These are phyloP conservation scores for Harpalus rubripes DNA, from an alignment of 2,888 invertebrate genomes.

Conservation along the genomic window DNA sequence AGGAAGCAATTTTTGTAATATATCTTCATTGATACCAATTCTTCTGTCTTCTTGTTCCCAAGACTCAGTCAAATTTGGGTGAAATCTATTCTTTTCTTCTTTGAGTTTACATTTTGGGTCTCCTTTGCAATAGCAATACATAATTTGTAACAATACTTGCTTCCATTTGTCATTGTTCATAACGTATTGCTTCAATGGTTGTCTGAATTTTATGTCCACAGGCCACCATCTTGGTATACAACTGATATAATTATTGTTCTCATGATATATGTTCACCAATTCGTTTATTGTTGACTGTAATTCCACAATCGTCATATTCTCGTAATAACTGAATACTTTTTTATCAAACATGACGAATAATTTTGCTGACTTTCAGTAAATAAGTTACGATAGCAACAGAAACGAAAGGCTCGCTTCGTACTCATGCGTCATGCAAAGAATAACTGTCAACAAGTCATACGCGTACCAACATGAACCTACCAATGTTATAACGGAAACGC, in stretches of 20 bases:
- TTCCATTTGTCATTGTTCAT: neutral
- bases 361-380: neutral
- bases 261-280: neutral
- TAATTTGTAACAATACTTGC: neutral
- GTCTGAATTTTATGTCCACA: neutral
- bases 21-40: neutral
- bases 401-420: neutral
- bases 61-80: neutral
- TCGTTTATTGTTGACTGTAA: conserved; percentile 9
- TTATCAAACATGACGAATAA: neutral
- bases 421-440: neutral
- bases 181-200: neutral
- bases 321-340: neutral
- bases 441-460: neutral
- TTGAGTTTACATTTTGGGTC: neutral
- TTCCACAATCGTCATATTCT: conserved; percentile 4
- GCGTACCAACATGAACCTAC: neutral
- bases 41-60: neutral
- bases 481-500: too few species aligned
- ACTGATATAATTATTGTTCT: neutral
- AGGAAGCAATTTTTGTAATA: neutral
- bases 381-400: conserved; percentile 5
- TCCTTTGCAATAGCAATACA: neutral
- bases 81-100: neutral
- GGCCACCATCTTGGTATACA: conserved; percentile 31